Evolutionary conservation across 2,113 vertebrate species (phyloP), one percentile per base, ranked within the genome.

Genomic region (Calonectris borealis): DNA sequence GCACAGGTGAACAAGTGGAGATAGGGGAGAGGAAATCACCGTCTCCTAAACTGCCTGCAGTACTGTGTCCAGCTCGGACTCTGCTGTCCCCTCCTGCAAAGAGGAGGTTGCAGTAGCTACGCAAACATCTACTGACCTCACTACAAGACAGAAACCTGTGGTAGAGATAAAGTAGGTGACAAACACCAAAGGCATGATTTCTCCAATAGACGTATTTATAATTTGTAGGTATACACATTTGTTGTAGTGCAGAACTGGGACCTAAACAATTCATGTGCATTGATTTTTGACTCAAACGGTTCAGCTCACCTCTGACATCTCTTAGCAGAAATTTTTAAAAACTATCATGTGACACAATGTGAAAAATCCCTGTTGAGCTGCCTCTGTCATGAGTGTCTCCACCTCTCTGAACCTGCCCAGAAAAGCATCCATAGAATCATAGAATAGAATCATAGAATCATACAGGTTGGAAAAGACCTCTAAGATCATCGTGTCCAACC

Each of bases 391-490:
- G 38, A 95, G 55, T 54, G 58, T 80, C 88, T 87, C 72, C 89
- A 89, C 32, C 62, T 75, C 82, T 71, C 82, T 94, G 84, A 94
- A 82, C 62, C 77, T 80, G 44, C 65, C 57, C 82, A 86, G 69
- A 77, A 90, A 96, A 96, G 58, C 55, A 82, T 86, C 76, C 69
- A 88, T n/a, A n/a, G n/a, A n/a, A n/a, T n/a, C n/a, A n/a, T n/a
- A n/a, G n/a, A n/a, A n/a, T n/a, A n/a, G n/a, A n/a, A n/a, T n/a
- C n/a, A n/a, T n/a, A n/a, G n/a, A n/a, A n/a, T n/a, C n/a, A n/a
- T n/a, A n/a, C n/a, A n/a, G n/a, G n/a, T n/a, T n/a, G n/a, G n/a
- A n/a, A n/a, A n/a, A n/a, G n/a, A n/a, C n/a, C n/a, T n/a, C n/a
- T n/a, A n/a, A n/a, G n/a, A n/a, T n/a, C n/a, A n/a, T n/a, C n/a